phyloP scores from a whole-genome alignment of 2,797 vertebrate species.

The Dallia pectoralis region DNA sequence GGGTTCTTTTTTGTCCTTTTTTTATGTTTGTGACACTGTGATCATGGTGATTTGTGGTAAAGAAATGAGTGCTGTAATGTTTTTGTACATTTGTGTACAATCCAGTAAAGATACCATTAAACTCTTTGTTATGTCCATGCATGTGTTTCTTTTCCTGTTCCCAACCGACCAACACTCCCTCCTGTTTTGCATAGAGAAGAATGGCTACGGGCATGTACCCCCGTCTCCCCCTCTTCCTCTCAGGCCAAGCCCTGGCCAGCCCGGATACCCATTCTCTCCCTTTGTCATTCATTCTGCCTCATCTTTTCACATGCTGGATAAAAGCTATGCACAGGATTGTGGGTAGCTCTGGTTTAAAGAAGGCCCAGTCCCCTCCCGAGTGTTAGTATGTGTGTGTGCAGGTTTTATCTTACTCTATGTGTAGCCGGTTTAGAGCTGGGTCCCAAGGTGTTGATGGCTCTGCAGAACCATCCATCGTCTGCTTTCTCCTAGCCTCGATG shows the following conservation, averaged over 20 bases:
- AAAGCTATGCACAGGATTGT: slow-evolving; percentile 72
- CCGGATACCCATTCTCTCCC: slow-evolving; percentile 72
- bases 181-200: slow-evolving; percentile 57
- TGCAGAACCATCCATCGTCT: slow-evolving; percentile 24
- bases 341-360: slow-evolving; percentile 76
- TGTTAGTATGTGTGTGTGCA: slow-evolving; percentile 52
- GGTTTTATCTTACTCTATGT: slow-evolving; percentile 70
- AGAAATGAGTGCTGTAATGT: slow-evolving; percentile 83
- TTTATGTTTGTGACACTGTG: slow-evolving; percentile 85
- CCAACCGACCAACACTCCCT: slow-evolving; percentile 11
- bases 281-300: slow-evolving; percentile 78
- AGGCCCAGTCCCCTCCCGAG: slow-evolving; percentile 68
- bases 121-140: slow-evolving; percentile 60
- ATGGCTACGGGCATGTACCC: slow-evolving; percentile 45
- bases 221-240: slow-evolving; percentile 43
- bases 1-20: slow-evolving; percentile 58
- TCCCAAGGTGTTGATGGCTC: neutral
- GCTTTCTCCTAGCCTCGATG: slow-evolving; percentile 7
- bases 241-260: slow-evolving; percentile 56
- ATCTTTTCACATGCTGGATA: slow-evolving; percentile 78
- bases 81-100: slow-evolving; percentile 85
- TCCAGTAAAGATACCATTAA: slow-evolving; percentile 86
- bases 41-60: slow-evolving; percentile 78
- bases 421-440: slow-evolving; percentile 24
- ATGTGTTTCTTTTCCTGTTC: slow-evolving; percentile 53